Conservation (phyloP, 2,113 vertebrate species). For the Saguinus midas region DNA sequence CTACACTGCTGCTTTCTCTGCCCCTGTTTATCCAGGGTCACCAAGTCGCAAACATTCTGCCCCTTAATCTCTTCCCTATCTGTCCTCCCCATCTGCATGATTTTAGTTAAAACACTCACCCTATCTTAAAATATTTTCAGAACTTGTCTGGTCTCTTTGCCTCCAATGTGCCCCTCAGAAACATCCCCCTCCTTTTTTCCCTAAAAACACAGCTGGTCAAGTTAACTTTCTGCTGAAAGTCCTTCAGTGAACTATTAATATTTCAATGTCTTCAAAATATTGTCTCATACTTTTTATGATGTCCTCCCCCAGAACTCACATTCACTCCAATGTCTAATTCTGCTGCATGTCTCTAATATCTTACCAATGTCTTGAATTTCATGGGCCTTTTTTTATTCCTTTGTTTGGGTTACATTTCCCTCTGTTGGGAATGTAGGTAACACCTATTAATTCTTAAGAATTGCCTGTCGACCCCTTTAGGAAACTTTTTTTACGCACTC, state of each 20-base stretch:
- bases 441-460: not conserved
- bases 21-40: not conserved
- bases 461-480: not conserved
- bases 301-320: fast-evolving
- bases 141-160: not conserved
- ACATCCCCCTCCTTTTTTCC: not conserved
- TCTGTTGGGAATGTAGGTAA: not conserved
- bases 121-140: not conserved
- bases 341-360: not conserved
- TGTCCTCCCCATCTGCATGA: not conserved
- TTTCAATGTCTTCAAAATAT: not conserved
- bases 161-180: not conserved
- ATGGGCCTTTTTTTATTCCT: not conserved
- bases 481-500: not conserved
- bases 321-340: not conserved
- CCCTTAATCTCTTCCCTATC: not conserved
- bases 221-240: not conserved
- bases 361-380: not conserved
- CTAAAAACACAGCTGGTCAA: not conserved
- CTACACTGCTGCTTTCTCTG: not conserved
- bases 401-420: not conserved
- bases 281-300: not conserved
- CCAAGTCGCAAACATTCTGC: not conserved
- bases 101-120: not conserved
- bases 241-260: not conserved